Conservation (phyloP, 1,140 invertebrate species). For the Orius laevigatus region DNA sequence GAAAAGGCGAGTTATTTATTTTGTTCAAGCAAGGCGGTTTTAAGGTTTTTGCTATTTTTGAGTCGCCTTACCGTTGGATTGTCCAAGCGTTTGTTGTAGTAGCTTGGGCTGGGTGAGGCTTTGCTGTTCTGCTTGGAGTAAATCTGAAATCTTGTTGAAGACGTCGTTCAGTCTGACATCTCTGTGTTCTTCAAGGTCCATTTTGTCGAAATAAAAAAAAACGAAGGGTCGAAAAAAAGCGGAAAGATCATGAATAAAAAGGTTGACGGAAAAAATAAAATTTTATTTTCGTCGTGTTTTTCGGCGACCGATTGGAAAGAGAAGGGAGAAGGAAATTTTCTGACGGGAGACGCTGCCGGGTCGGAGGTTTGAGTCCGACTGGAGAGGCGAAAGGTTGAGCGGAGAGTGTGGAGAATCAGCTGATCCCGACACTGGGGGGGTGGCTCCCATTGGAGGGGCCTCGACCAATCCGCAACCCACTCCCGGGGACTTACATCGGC, state of each 20-base stretch:
- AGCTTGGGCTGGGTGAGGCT: slow-evolving; percentile 16
- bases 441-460: slow-evolving; percentile 4
- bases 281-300: slow-evolving; percentile 1
- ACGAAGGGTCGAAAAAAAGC: background rate
- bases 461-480: background rate
- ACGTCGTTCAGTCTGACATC: slow-evolving; percentile 21
- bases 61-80: slow-evolving; percentile 3
- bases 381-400: background rate
- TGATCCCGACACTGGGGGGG: slow-evolving; percentile 1
- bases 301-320: background rate
- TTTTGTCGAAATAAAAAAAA: background rate
- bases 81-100: slow-evolving; percentile 1
- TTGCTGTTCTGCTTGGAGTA: slow-evolving; percentile 19
- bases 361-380: slow-evolving; percentile 9
- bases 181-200: slow-evolving; percentile 13
- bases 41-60: too few species aligned
- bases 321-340: background rate
- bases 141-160: slow-evolving; percentile 21
- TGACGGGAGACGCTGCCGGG: background rate
- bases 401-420: slow-evolving; percentile 3
- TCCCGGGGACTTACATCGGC: background rate
- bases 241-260: background rate
- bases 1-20: background rate
- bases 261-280: background rate
- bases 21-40: background rate